Percentiles rank a stretch among this genome's conserved stretches.
phyloP scores from a whole-genome alignment of 2,113 vertebrate species.

The Equus przewalskii region DNA sequence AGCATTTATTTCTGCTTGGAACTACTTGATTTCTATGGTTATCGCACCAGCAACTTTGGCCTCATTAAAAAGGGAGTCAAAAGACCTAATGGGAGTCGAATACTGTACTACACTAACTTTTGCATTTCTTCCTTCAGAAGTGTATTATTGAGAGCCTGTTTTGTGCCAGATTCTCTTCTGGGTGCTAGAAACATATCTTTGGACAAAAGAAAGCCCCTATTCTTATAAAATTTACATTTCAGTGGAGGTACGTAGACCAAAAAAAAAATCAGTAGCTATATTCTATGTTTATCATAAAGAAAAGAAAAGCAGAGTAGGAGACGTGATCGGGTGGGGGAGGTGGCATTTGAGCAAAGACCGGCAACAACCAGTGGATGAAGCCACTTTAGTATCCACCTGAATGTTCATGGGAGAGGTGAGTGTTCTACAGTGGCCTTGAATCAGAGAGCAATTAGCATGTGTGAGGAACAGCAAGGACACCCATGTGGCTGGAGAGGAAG shows the following conservation, averaged over 20 bases:
- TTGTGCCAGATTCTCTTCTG: background rate
- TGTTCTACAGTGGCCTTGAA: background rate
- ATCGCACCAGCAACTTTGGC: background rate
- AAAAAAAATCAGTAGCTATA: background rate
- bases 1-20: background rate
- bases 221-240: background rate
- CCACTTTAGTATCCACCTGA: no score
- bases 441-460: background rate
- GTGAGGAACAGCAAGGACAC: background rate
- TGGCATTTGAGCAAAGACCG: background rate
- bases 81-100: background rate
- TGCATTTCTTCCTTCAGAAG: background rate
- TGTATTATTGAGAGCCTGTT: background rate
- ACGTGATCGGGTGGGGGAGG: background rate
- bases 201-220: background rate
- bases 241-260: background rate
- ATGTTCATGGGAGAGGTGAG: background rate
- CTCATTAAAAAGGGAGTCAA: background rate
- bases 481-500: background rate
- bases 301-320: background rate
- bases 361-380: background rate
- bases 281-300: background rate
- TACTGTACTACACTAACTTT: background rate
- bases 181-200: background rate
- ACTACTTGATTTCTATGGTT: background rate